Percentiles rank a stretch among this genome's conserved stretches.
Conservation (phyloP, 1,140 invertebrate species). For the Chlorops oryzae region DNA sequence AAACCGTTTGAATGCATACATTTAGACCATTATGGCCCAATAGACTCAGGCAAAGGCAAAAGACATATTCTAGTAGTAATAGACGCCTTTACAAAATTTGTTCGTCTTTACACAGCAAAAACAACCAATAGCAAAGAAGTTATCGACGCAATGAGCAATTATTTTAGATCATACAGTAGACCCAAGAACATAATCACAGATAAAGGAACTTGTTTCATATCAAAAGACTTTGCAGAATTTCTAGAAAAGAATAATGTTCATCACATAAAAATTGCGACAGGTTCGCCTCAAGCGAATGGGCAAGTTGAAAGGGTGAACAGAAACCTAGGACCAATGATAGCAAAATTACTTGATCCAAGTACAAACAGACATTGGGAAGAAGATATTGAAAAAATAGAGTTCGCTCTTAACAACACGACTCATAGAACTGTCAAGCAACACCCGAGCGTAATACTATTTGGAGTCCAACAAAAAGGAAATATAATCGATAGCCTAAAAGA, state of each 20-base stretch:
- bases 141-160: too few species aligned
- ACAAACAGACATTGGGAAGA: constrained; percentile 9
- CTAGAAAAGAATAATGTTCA: constrained; percentile 13
- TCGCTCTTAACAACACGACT: constrained; percentile 7
- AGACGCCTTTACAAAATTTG: constrained; percentile 25
- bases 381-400: constrained; percentile 4
- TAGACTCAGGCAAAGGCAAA: constrained; percentile 40
- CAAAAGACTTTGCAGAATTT: constrained; percentile 22
- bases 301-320: constrained; percentile 21
- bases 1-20: constrained; percentile 17
- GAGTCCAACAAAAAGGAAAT: constrained; percentile 5
- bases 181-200: constrained; percentile 24
- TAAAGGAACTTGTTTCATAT: constrained; percentile 28
- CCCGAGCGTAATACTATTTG: constrained; percentile 3
- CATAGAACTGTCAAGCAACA: not conserved
- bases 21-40: constrained; percentile 21
- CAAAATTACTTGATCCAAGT: too few species aligned
- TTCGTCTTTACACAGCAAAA: not conserved
- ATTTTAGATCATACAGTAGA: constrained; percentile 12
- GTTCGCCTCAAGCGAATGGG: constrained; percentile 18
- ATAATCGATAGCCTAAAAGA: constrained; percentile 3
- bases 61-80: constrained; percentile 42
- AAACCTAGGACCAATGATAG: constrained; percentile 3
- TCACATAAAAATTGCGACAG: constrained; percentile 16
- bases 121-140: constrained; percentile 20